A percentile compares a stretch with the other conserved stretches of the same genome.
Conservation (phyloP, 2,888 invertebrate species). For the Encarsia formosa region DNA sequence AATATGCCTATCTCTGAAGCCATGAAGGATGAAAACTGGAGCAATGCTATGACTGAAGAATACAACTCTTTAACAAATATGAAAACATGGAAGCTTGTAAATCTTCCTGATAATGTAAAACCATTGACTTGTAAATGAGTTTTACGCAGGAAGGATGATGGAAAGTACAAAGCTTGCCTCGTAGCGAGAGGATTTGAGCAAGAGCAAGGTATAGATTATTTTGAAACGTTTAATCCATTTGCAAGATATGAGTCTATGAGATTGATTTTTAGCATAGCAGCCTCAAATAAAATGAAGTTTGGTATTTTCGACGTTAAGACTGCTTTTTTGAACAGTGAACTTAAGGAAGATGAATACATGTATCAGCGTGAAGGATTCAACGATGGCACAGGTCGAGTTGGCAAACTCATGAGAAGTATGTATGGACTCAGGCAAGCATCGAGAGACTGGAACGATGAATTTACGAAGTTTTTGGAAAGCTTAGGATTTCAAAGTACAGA, state of each 20-base stretch:
- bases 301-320: conserved; percentile 19
- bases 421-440: conserved; percentile 17
- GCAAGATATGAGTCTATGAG: conserved; percentile 30
- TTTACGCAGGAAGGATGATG: background rate
- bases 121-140: background rate
- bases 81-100: background rate
- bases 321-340: conserved; percentile 16
- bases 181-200: conserved; percentile 11
- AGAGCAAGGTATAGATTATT: conserved; percentile 32
- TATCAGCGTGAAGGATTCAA: conserved; percentile 13
- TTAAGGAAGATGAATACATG: conserved; percentile 9
- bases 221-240: conserved; percentile 33
- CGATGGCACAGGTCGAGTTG: background rate
- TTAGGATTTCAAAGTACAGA: background rate
- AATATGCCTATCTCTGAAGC: conserved; percentile 13
- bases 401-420: conserved; percentile 9
- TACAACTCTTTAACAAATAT: background rate
- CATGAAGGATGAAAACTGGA: background rate
- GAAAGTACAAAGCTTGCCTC: background rate
- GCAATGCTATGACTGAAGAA: background rate
- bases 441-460: background rate
- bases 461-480: background rate
- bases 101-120: background rate
- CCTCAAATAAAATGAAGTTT: conserved; percentile 1
- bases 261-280: conserved; percentile 11